phyloP scores from a whole-genome alignment of 1,140 invertebrate species.

The Drosophila asahinai region DNA sequence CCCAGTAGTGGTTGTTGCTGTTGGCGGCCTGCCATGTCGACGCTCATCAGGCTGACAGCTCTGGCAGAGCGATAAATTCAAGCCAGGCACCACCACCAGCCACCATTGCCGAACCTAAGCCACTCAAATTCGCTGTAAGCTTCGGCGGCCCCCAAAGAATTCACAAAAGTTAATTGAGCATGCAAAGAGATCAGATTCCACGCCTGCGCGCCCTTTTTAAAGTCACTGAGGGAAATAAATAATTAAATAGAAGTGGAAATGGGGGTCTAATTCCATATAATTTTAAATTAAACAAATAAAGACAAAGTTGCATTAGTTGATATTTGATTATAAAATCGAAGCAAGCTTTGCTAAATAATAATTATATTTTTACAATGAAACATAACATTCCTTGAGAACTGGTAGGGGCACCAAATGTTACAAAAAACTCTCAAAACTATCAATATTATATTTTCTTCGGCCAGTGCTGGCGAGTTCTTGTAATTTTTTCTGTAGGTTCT shows the following conservation, averaged over 20 bases:
- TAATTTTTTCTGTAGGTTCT: neutral
- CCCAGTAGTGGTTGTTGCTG: slow-evolving; percentile 38
- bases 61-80: slow-evolving; percentile 71
- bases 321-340: neutral
- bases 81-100: slow-evolving; percentile 9
- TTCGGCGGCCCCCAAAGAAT: slow-evolving; percentile 31
- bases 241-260: too few species aligned
- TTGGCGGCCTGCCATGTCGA: slow-evolving; percentile 65
- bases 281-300: neutral
- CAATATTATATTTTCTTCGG: neutral
- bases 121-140: slow-evolving; percentile 39
- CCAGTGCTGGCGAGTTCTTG: neutral
- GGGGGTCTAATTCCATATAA: too few species aligned
- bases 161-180: slow-evolving; percentile 74
- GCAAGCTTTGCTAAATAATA: neutral
- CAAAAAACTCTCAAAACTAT: too few species aligned
- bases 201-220: slow-evolving; percentile 46
- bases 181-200: slow-evolving; percentile 76
- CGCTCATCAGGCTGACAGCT: slow-evolving; percentile 77
- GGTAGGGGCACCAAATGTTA: too few species aligned
- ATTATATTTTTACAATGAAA: neutral
- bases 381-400: too few species aligned
- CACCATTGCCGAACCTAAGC: slow-evolving; percentile 1
- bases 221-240: neutral
- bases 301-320: too few species aligned